phyloP scores from a whole-genome alignment of 2,888 invertebrate species.

The Drosophila borborema region DNA sequence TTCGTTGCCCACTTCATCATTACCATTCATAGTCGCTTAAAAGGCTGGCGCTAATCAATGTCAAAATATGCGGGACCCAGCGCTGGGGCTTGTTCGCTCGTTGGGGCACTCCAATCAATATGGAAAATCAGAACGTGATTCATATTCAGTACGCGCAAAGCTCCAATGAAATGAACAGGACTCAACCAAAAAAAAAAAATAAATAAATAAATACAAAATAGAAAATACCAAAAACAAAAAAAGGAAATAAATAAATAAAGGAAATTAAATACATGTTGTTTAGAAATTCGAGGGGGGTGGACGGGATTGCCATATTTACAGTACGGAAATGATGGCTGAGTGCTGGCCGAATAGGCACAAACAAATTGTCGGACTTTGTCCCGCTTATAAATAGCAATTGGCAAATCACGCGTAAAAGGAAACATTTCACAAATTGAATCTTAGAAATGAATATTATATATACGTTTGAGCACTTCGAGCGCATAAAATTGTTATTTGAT shows the following conservation, averaged over 20 bases:
- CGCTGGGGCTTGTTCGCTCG: background rate
- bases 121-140: constrained; percentile 68
- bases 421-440: constrained; percentile 22
- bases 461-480: constrained; percentile 21
- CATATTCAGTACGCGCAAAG: constrained; percentile 71
- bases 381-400: constrained; percentile 41
- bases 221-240: constrained; percentile 15
- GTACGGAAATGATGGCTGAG: constrained; percentile 62
- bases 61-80: constrained; percentile 43
- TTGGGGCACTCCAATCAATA: constrained; percentile 63
- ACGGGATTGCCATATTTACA: constrained; percentile 30
- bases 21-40: constrained; percentile 39
- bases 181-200: background rate
- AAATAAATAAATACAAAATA: background rate
- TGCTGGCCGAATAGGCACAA: constrained; percentile 22
- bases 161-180: constrained; percentile 56
- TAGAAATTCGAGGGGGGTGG: background rate
- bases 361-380: constrained; percentile 35
- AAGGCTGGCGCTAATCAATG: constrained; percentile 51
- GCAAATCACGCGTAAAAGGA: constrained; percentile 24
- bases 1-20: constrained; percentile 18
- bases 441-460: constrained; percentile 40
- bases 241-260: constrained; percentile 26
- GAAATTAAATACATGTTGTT: constrained; percentile 72
- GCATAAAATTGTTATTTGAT: constrained; percentile 18